Conservation (phyloP, 2,888 invertebrate species). For the Minunthozetes semirufus region DNA sequence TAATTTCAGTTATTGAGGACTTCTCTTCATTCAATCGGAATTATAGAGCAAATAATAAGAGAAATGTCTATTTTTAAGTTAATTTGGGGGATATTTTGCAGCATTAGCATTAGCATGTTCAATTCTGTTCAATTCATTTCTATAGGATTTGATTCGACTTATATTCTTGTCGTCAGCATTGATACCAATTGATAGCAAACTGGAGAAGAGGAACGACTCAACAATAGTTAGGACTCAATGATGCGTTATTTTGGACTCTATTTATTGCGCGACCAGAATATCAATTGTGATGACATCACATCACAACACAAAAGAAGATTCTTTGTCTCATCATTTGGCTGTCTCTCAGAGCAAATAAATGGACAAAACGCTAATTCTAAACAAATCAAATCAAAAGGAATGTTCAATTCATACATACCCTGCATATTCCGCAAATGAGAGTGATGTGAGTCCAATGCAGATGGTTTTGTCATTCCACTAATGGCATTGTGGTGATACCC, state of each 20-base stretch:
- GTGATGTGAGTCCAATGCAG: constrained; percentile 79
- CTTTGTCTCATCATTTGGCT: background rate
- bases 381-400: background rate
- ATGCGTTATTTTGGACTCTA: constrained; percentile 10
- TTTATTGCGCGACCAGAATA: constrained; percentile 20
- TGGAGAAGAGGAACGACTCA: background rate
- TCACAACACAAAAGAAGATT: background rate
- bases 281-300: background rate
- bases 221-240: constrained; percentile 25
- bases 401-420: constrained; percentile 37
- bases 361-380: background rate
- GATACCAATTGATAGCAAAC: background rate
- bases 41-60: too few species aligned
- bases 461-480: constrained; percentile 65
- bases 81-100: too few species aligned
- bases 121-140: too few species aligned
- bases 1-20: too few species aligned
- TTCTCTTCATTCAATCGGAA: too few species aligned
- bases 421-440: constrained; percentile 45
- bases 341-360: background rate
- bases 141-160: background rate
- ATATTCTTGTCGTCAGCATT: background rate
- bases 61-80: too few species aligned
- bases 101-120: too few species aligned
- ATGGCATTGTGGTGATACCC: constrained; percentile 77